Evolutionary conservation across 2,888 invertebrate genomes (phyloP).

Genomic region (Hyalella azteca): DNA sequence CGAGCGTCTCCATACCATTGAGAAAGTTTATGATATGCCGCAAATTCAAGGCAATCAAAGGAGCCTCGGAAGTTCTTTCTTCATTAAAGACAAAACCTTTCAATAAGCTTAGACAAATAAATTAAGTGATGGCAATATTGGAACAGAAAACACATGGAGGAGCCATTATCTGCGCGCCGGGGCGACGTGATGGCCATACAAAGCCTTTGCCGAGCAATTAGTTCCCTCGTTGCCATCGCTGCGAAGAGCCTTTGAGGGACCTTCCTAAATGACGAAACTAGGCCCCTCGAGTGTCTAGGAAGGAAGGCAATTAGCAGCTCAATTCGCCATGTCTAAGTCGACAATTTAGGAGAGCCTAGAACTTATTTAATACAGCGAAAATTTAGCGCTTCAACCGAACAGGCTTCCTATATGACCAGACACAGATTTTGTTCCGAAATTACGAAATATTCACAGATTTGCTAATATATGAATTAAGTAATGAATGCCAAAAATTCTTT

Average conservation of each 20-base stretch:
- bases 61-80: too few relatives aligned
- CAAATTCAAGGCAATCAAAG: too few relatives aligned
- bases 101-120: neutral
- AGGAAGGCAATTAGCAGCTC: slow-evolving; percentile 5
- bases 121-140: neutral
- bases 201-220: neutral
- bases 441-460: too few relatives aligned
- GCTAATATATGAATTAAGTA: too few relatives aligned
- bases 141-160: neutral
- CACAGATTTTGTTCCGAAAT: too few relatives aligned
- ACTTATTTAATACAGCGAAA: neutral
- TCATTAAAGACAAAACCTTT: too few relatives aligned
- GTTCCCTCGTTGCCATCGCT: slow-evolving; percentile 12
- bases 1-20: too few relatives aligned
- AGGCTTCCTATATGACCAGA: too few relatives aligned
- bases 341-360: neutral
- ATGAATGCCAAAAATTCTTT: too few relatives aligned
- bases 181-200: neutral
- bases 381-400: too few relatives aligned
- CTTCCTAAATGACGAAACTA: slow-evolving; percentile 19
- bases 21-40: too few relatives aligned
- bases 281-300: neutral
- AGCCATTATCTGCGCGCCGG: neutral
- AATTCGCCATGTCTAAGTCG: neutral
- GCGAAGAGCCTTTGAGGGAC: neutral